A percentile compares a stretch with the other conserved stretches of the same genome.
Evolutionary conservation across 2,113 vertebrate genomes (phyloP).

Genomic region (Cathartes aura): DNA sequence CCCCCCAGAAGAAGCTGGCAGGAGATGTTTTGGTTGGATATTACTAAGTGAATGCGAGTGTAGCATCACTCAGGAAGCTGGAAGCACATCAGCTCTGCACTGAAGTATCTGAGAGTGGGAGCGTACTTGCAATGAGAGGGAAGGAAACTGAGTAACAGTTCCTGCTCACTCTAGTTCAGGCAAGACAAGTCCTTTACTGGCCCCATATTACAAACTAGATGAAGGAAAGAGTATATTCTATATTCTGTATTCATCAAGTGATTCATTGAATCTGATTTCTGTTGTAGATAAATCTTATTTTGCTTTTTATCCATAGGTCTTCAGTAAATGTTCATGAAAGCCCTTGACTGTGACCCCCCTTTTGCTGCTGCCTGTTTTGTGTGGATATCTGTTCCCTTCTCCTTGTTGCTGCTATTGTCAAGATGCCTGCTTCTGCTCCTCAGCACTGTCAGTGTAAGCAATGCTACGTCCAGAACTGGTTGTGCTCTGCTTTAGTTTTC

Average conservation of each 20-base stretch:
- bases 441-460: background rate
- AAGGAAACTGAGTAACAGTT: background rate
- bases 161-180: background rate
- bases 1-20: background rate
- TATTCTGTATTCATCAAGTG: background rate
- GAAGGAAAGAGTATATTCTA: background rate
- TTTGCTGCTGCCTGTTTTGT: background rate
- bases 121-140: background rate
- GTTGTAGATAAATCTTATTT: background rate
- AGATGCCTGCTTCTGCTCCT: background rate
- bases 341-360: background rate
- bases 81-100: background rate
- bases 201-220: background rate
- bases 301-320: background rate
- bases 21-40: background rate
- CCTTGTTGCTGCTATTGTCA: background rate
- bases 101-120: background rate
- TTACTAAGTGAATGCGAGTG: fast-evolving
- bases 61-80: background rate
- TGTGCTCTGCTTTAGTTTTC: background rate
- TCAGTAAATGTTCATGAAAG: background rate
- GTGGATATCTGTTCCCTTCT: background rate
- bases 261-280: background rate
- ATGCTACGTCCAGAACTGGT: background rate
- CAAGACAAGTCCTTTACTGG: background rate